These are phyloP conservation scores for Andrena cerasifolii DNA, from an alignment of 1,140 invertebrate species.

Conservation along the genomic window DNA sequence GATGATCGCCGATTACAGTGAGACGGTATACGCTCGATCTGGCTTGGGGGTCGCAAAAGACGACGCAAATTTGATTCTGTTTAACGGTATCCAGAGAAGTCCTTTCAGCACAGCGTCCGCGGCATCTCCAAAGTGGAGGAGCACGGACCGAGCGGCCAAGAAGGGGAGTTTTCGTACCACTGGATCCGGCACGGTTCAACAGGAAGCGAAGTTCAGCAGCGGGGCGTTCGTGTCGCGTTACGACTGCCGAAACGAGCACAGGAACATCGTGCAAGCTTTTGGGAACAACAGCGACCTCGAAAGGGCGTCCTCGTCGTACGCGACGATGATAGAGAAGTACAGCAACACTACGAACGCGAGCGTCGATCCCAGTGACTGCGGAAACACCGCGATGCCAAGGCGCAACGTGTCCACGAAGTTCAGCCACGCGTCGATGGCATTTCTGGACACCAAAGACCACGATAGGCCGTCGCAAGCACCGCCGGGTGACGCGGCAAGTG, in stretches of 20 bases:
- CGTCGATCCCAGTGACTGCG: not conserved
- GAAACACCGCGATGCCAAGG: not conserved
- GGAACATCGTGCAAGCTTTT: accelerated
- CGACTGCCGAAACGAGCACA: not conserved
- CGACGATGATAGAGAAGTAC: slow-evolving; percentile 58
- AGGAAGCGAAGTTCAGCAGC: not conserved
- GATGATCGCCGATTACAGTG: slow-evolving; percentile 60
- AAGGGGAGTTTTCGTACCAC: not conserved
- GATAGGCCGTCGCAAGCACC: too few species aligned
- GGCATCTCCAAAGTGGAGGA: not conserved
- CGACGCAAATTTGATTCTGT: not conserved
- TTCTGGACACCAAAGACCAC: not conserved
- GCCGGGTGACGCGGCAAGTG: not conserved
- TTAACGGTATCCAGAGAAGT: slow-evolving; percentile 17
- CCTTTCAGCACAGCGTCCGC: slow-evolving; percentile 38
- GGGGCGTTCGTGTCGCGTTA: not conserved
- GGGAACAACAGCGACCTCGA: not conserved
- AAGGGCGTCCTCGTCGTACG: slow-evolving; percentile 49
- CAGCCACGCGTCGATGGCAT: not conserved
- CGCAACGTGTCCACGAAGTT: not conserved
- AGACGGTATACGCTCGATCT: slow-evolving; percentile 14
- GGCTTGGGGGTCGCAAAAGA: not conserved
- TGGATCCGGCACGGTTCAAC: not conserved
- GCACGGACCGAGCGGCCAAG: not conserved
- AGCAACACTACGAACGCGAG: slow-evolving; percentile 31